Percentiles rank a stretch among this genome's conserved stretches.
phyloP scores from a whole-genome alignment of 2,888 invertebrate species.

The Invenusta paracnida region DNA sequence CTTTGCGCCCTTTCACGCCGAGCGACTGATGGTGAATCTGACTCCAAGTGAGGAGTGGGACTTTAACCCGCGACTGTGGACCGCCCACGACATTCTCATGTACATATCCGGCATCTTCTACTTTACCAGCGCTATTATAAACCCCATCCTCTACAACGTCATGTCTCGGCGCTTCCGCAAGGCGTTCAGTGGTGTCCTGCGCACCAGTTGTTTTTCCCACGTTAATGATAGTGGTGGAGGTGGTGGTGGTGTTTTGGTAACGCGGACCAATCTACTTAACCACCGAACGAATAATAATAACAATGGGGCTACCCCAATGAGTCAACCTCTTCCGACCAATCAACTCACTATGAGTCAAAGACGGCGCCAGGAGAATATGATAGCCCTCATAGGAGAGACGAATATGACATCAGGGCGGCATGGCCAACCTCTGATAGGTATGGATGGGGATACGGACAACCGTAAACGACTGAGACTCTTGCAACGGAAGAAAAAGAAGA shows the following conservation, averaged over 20 bases:
- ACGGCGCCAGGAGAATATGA: too few relatives aligned
- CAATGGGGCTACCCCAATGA: too few relatives aligned
- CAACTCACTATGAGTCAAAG: too few relatives aligned
- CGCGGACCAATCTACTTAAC: too few relatives aligned
- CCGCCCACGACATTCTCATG: slow-evolving; percentile 25
- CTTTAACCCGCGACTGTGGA: slow-evolving; percentile 5
- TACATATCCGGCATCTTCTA: slow-evolving; percentile 31
- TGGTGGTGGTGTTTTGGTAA: too few relatives aligned
- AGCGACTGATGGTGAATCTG: slow-evolving; percentile 30
- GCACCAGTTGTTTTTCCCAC: not conserved
- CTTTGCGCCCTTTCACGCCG: slow-evolving; percentile 33
- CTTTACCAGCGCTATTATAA: slow-evolving; percentile 24
- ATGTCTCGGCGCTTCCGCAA: slow-evolving; percentile 33
- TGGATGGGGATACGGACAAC: not conserved
- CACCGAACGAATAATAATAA: too few relatives aligned
- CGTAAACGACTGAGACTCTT: not conserved
- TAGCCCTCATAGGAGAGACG: too few relatives aligned
- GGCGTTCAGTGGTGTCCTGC: not conserved
- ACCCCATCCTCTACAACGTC: slow-evolving; percentile 38
- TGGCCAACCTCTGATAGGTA: not conserved
- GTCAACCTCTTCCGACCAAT: too few relatives aligned
- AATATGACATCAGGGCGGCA: too few relatives aligned
- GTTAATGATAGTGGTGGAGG: not conserved
- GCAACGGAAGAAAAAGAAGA: not conserved
- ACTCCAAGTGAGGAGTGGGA: slow-evolving; percentile 9